phyloP scores from a whole-genome alignment of 2,797 vertebrate genomes.

The Phrynocephalus forsythii region DNA sequence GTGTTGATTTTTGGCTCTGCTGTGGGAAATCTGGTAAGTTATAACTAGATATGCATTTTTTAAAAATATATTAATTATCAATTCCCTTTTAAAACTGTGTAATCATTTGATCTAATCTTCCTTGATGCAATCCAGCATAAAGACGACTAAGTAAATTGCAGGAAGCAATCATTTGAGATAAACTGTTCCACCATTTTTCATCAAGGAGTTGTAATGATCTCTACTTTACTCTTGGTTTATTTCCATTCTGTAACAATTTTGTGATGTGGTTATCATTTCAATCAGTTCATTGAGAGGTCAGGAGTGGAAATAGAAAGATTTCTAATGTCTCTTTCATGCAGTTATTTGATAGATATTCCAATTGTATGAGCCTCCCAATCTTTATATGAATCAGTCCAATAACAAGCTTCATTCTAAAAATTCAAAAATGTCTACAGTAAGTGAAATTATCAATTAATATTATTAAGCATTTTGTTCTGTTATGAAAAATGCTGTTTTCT shows the following conservation, averaged over 20 bases:
- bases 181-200: conserved; percentile 26
- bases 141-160: conserved; percentile 11
- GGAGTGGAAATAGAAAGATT: not conserved
- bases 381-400: not conserved
- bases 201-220: conserved; percentile 23
- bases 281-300: conserved; percentile 6
- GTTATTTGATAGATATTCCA: conserved; percentile 1
- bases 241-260: conserved; percentile 38
- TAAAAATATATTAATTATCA: conserved; percentile 29
- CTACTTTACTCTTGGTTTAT: conserved; percentile 22
- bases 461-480: not conserved
- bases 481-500: not conserved
- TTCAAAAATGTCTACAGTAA: conserved; percentile 7
- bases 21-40: conserved; percentile 1
- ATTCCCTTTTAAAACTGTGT: conserved; percentile 2
- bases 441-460: conserved; percentile 8
- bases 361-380: not conserved
- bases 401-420: not conserved
- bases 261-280: conserved; percentile 28
- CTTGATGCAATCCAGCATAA: conserved; percentile 22
- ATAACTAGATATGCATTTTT: not conserved
- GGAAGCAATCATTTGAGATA: conserved; percentile 28
- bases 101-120: conserved; percentile 38
- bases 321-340: not conserved
- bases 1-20: not conserved